These are phyloP conservation scores for Halictus quadricinctus DNA, from an alignment of 2,888 invertebrate genomes.

Conservation along the genomic window DNA sequence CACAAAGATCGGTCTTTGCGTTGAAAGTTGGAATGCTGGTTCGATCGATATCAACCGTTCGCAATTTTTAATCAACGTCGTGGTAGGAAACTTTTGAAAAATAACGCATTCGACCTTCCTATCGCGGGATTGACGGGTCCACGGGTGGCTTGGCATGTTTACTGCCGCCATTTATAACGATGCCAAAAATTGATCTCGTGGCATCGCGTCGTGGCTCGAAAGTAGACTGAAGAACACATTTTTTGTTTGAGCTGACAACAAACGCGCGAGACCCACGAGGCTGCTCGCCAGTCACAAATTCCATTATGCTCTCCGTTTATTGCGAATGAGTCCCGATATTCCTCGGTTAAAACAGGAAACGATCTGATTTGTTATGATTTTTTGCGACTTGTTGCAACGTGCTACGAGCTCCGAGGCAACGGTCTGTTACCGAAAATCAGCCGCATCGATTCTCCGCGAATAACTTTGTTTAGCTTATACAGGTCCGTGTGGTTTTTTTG, in stretches of 20 bases:
- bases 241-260: neutral
- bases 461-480: slow-evolving; percentile 67
- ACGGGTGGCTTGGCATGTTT: neutral
- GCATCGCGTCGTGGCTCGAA: neutral
- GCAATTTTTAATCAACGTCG: slow-evolving; percentile 14
- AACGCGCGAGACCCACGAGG: too few species aligned
- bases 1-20: neutral
- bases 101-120: neutral
- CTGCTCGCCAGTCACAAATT: too few species aligned
- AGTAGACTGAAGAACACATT: neutral
- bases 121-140: neutral
- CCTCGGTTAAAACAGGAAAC: neutral
- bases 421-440: slow-evolving; percentile 34
- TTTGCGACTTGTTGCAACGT: neutral
- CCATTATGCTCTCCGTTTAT: neutral
- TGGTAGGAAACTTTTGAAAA: neutral
- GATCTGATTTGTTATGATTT: slow-evolving; percentile 1
- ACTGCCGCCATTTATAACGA: slow-evolving; percentile 14
- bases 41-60: neutral
- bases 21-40: neutral
- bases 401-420: neutral
- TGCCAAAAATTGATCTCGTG: slow-evolving; percentile 13
- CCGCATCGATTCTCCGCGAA: slow-evolving; percentile 55
- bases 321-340: neutral
- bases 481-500: slow-evolving; percentile 54